phyloP scores from a whole-genome alignment of 2,113 vertebrate genomes.

The Sinocyclocheilus maitianheensis region DNA sequence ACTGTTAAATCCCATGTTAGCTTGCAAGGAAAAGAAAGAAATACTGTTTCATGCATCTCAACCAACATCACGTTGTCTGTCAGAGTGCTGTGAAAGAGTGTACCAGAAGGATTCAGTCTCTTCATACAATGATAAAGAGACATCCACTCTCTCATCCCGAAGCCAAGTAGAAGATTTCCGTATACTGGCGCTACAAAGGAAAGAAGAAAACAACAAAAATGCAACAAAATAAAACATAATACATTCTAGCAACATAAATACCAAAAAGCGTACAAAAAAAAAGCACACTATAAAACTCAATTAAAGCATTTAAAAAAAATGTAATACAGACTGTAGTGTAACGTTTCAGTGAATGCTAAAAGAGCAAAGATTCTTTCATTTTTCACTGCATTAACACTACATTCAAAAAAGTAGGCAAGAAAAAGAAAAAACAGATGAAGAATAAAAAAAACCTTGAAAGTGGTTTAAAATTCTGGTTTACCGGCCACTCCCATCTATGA shows the following conservation, averaged over 20 bases:
- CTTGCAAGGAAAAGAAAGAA: not conserved
- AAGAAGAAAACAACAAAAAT: not conserved
- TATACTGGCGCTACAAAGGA: conserved; percentile 34
- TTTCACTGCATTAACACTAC: not conserved
- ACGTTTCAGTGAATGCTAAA: not conserved
- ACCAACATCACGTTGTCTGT: not conserved
- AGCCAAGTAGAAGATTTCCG: conserved; percentile 62
- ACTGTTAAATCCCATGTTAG: not conserved
- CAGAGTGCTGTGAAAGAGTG: conserved; percentile 4
- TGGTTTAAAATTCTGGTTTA: not conserved
- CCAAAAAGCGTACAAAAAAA: not conserved
- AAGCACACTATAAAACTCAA: not conserved
- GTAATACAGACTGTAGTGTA: not conserved
- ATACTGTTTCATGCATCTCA: not conserved
- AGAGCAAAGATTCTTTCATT: not conserved
- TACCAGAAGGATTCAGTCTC: conserved; percentile 69
- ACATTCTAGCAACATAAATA: not conserved
- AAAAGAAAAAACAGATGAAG: not conserved
- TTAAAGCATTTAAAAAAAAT: not conserved
- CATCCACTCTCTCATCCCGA: conserved; percentile 69
- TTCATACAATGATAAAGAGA: conserved; percentile 70
- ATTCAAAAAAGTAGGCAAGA: not conserved
- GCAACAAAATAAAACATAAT: not conserved
- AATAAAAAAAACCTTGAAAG: not conserved
- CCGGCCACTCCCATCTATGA: not conserved